Percentiles rank a stretch among this genome's conserved stretches.
Conservation (phyloP, 2,797 vertebrate genomes). For the Meda fulgida region DNA sequence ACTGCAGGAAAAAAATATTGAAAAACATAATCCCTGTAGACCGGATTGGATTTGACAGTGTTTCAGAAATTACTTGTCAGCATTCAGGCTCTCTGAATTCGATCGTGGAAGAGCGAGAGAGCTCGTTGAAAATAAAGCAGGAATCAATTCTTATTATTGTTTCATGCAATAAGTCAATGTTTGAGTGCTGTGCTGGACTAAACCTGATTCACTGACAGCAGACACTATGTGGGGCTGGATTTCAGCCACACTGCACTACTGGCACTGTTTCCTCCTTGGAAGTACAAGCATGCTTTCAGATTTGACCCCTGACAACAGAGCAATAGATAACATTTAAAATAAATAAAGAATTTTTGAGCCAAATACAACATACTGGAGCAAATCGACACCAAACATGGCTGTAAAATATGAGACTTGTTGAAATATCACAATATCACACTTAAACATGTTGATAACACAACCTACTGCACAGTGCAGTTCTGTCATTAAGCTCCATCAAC, state of each 20-base stretch:
- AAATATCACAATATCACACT: neutral
- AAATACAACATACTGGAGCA: neutral
- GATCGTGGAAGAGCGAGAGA: neutral
- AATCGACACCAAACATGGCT: neutral
- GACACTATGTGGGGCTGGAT: constrained; percentile 73
- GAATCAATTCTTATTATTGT: constrained; percentile 22
- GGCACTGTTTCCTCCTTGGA: constrained; percentile 69
- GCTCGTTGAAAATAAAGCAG: constrained; percentile 1
- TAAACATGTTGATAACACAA: constrained; percentile 4
- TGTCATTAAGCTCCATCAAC: constrained; percentile 3
- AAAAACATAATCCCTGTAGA: constrained; percentile 8
- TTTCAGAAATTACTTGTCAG: constrained; percentile 27
- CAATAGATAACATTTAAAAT: constrained; percentile 19
- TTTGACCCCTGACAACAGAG: constrained; percentile 25
- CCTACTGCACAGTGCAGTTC: neutral
- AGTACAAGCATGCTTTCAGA: constrained; percentile 42
- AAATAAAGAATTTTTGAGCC: neutral
- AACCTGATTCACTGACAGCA: constrained; percentile 70
- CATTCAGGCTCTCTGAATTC: neutral
- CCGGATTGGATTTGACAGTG: constrained; percentile 21
- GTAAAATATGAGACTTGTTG: constrained; percentile 2
- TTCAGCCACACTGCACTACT: constrained; percentile 75
- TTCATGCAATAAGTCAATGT: constrained; percentile 6
- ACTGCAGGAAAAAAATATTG: constrained; percentile 9
- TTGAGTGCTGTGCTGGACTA: constrained; percentile 57